Percentiles rank a stretch among this genome's conserved stretches.
Conservation (phyloP, 2,888 invertebrate genomes). For the Plutella xylostella region DNA sequence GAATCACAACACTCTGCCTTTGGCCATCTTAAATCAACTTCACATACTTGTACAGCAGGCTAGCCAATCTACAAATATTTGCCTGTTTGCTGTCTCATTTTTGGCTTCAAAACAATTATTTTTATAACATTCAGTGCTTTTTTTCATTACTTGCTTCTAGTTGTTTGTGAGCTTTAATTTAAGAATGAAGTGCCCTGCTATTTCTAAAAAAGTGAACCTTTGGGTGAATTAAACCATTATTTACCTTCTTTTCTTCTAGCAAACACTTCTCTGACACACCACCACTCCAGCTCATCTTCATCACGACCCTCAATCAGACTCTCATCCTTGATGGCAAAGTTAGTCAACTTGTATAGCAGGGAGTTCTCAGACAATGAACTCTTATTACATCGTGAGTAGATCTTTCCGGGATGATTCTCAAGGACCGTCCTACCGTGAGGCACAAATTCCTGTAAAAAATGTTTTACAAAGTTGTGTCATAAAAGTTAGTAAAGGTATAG, state of each 20-base stretch:
- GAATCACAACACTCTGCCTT: too few relatives aligned
- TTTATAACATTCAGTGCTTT: too few relatives aligned
- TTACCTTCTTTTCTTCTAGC: conserved; percentile 38
- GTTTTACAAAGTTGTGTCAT: too few relatives aligned
- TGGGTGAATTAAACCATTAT: conserved; percentile 4
- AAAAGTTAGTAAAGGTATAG: neutral
- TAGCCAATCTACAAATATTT: too few relatives aligned
- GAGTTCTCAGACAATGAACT: conserved; percentile 73
- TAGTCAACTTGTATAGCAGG: conserved; percentile 78
- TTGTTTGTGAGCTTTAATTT: too few relatives aligned
- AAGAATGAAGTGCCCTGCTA: too few relatives aligned
- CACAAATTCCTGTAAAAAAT: conserved; percentile 91
- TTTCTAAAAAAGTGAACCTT: neutral
- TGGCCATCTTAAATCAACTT: too few relatives aligned
- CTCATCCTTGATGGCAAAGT: conserved; percentile 79
- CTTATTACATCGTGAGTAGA: conserved; percentile 58
- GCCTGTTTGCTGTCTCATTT: too few relatives aligned
- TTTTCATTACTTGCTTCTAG: too few relatives aligned
- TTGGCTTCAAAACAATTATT: too few relatives aligned
- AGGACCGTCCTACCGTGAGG: conserved; percentile 88
- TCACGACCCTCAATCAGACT: conserved; percentile 72
- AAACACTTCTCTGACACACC: conserved; percentile 56
- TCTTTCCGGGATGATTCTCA: conserved; percentile 80
- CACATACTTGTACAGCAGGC: too few relatives aligned
- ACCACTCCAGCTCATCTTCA: conserved; percentile 69